These are phyloP conservation scores for Merodon equestris DNA, from an alignment of 2,888 invertebrate genomes.

Conservation along the genomic window DNA sequence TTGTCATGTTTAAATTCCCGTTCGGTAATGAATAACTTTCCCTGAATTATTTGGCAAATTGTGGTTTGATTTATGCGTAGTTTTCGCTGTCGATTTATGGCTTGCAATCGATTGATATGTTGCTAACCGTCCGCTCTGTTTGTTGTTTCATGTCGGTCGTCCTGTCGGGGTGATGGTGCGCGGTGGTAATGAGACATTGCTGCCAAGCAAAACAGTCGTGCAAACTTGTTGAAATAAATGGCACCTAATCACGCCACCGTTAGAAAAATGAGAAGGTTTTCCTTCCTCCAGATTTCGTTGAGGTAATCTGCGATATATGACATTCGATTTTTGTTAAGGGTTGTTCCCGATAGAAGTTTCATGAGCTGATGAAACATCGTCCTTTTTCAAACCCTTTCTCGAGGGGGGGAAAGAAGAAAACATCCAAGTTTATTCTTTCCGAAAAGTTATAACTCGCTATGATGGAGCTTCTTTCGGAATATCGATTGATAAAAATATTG, in stretches of 20 bases:
- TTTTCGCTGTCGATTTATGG: constrained; percentile 31
- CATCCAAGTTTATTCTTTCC: no score
- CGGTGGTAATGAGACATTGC: constrained; percentile 25
- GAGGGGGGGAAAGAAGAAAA: no score
- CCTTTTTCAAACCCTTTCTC: no score
- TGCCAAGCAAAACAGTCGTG: constrained; percentile 32
- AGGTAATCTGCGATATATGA: no score
- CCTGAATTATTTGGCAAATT: constrained; percentile 71
- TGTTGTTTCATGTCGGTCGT: no score
- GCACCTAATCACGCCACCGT: constrained; percentile 56
- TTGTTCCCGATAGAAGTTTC: no score
- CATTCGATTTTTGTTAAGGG: neutral
- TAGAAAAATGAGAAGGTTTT: neutral
- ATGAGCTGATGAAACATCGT: no score
- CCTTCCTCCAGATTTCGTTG: constrained; percentile 2
- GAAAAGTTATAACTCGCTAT: no score
- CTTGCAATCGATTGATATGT: no score
- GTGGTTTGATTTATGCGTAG: constrained; percentile 66
- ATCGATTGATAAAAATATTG: no score
- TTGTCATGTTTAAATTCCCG: constrained; percentile 64
- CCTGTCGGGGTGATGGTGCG: neutral
- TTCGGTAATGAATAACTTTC: constrained; percentile 67
- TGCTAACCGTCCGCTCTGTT: no score
- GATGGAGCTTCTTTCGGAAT: no score
- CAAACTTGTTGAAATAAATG: constrained; percentile 57